These are phyloP conservation scores for Hydropsyche tenuis DNA, from an alignment of 1,140 invertebrate species.

Conservation along the genomic window DNA sequence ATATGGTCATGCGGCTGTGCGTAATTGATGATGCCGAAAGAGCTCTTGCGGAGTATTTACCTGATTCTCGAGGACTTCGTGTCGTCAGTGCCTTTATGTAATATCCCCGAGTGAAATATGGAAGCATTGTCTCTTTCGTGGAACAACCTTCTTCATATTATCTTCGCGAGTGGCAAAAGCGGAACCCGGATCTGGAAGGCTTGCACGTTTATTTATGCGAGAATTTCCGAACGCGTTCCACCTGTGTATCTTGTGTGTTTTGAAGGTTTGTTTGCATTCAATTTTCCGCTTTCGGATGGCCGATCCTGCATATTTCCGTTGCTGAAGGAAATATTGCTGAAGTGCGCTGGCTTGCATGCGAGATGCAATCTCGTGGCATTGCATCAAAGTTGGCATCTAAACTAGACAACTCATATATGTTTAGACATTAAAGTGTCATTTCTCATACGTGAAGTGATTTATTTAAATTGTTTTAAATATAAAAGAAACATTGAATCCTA, in stretches of 20 bases:
- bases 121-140: neutral
- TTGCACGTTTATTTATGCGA: conserved; percentile 21
- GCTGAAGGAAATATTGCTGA: no score
- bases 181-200: neutral
- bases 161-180: neutral
- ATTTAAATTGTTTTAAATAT: no score
- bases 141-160: no score
- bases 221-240: conserved; percentile 2
- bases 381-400: no score
- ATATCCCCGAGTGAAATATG: conserved; percentile 2
- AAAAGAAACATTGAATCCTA: no score
- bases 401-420: no score
- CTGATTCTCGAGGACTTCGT: neutral
- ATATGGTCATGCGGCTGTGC: neutral
- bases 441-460: no score
- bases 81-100: neutral
- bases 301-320: no score
- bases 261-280: neutral
- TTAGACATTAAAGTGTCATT: no score
- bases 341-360: no score
- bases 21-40: conserved; percentile 8
- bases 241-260: neutral
- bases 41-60: neutral
- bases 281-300: neutral
- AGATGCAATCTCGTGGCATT: no score